Conservation (phyloP, 2,113 vertebrate genomes). For the Hylia prasina region DNA sequence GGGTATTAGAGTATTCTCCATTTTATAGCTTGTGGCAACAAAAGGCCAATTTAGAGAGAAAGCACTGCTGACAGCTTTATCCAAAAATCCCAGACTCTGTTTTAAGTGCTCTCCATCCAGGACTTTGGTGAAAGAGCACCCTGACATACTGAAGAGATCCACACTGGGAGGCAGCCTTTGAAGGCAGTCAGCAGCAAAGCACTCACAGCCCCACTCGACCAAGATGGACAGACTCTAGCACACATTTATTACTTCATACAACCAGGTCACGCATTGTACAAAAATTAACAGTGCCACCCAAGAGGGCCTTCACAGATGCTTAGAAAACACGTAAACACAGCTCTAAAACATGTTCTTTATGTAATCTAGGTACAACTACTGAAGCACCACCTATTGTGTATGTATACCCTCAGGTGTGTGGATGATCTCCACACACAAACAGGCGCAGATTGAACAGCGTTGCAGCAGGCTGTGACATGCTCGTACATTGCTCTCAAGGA, state of each 20-base stretch:
- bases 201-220: not conserved
- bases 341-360: not conserved
- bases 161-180: not conserved
- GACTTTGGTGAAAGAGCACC: not conserved
- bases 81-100: not conserved
- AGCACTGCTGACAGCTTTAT: not conserved
- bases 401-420: rapidly evolving
- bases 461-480: rapidly evolving
- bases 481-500: not conserved
- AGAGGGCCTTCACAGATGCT: not conserved
- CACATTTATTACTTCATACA: conserved; percentile 50
- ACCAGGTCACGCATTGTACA: not conserved
- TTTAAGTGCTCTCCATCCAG: not conserved
- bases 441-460: not conserved
- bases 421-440: not conserved
- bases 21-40: not conserved
- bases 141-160: not conserved
- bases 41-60: not conserved
- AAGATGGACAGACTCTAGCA: not conserved
- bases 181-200: not conserved
- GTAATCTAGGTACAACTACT: conserved; percentile 5
- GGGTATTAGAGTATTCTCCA: not conserved
- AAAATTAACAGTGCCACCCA: not conserved
- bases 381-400: not conserved
- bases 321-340: not conserved